Conservation (phyloP, 1,140 invertebrate species). For the Brachionus asplanchnoidis region DNA sequence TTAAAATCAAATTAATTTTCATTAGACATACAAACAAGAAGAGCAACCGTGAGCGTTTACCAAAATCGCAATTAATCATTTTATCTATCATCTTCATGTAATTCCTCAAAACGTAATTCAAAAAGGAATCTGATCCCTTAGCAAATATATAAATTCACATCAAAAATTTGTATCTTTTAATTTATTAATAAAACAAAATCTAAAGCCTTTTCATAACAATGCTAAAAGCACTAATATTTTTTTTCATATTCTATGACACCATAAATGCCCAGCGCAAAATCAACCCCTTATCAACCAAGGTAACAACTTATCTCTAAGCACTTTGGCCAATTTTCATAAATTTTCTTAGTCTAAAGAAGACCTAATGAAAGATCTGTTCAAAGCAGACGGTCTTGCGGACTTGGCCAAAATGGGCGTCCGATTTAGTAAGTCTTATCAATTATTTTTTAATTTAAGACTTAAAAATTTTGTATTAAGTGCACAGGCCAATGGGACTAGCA, state of each 20-base stretch:
- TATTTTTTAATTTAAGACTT: background rate
- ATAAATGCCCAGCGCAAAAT: background rate
- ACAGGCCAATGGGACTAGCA: background rate
- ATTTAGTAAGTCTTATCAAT: background rate
- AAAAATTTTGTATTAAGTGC: background rate
- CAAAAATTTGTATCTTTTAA: background rate
- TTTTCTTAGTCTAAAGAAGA: background rate
- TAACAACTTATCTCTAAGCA: background rate
- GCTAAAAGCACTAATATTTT: background rate
- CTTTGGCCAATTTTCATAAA: background rate
- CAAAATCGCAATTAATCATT: constrained; percentile 29
- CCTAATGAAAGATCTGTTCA: background rate
- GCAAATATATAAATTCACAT: background rate
- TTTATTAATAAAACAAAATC: background rate
- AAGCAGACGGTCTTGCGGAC: background rate
- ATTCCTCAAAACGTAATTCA: constrained; percentile 1
- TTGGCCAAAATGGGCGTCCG: background rate
- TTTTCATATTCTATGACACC: background rate
- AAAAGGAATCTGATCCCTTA: background rate
- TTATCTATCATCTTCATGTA: background rate
- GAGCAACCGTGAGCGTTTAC: background rate
- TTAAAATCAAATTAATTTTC: constrained; percentile 28
- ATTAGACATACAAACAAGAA: background rate
- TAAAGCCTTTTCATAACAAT: background rate
- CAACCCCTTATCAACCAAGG: background rate